Base-by-base conservation (phyloP, 2,797 vertebrate species). In the Lagorchestes hirsutus region DNA sequence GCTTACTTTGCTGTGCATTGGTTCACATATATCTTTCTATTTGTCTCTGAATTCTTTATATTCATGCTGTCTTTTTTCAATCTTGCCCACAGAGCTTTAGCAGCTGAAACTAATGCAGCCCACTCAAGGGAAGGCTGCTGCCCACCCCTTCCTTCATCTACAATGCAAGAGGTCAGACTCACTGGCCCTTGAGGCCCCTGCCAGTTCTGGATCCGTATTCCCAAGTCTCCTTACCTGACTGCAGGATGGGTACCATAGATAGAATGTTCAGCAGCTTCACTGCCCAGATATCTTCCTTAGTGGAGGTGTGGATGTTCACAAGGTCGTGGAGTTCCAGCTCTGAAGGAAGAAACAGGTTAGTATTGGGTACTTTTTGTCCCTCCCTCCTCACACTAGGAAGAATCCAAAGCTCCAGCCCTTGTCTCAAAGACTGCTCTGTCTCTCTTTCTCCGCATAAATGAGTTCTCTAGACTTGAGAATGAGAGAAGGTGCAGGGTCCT, bases 301-400 rank as follows among this genome's bases (percentile, higher is more conserved):
- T 96, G 55, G 96, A 58, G 92, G 97, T 96, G 13, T 92, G 67
- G 29, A 99, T 0, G 3, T 96, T 97, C 55, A 99, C 97, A 92
- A 99, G 95, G 59, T 99, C 98, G 91, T 99, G 98, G 92, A 98
- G 98, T 97, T 99, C 99, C 57, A 98, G 96, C 95, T 99, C 99
- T 98, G 90, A 55, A 91, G 46, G 40, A 9, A 56, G 57, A 52
- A 29, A 52, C 0, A 16, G 28, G 40, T 58, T 62, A 82, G 74
- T 82, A 9, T 27, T 46, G 9, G 40, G 34, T 1, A n/a, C 34
- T n/a, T 82, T 46, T 22, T 46, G 74, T 46, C 11, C 22, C 18
- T 40, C n/a, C 46, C 74, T 82, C 40, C 40, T 82, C 22, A 24
- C 40, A 27, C 5, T 40, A 46, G 40, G 74, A 29, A n/a, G 14